A percentile compares a stretch with the other conserved stretches of the same genome.
Evolutionary conservation across 2,888 invertebrate genomes (phyloP).

Genomic region (Eupithecia vulgata): DNA sequence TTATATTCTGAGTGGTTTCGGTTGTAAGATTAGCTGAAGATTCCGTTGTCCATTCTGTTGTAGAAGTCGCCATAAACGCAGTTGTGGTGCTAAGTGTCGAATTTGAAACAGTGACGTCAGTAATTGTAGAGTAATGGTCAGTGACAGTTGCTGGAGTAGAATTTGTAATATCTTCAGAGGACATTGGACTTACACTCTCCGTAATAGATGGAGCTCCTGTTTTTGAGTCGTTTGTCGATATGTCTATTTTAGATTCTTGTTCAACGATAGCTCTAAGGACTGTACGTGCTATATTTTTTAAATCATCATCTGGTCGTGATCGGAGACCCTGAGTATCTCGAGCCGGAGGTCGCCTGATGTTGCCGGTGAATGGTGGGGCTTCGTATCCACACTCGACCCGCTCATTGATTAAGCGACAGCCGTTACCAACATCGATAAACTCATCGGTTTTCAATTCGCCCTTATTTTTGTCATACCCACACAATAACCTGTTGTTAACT

Average conservation of each 20-base stretch:
- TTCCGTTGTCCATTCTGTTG: slow-evolving; percentile 1
- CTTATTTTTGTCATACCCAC: slow-evolving; percentile 70
- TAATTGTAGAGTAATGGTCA: neutral
- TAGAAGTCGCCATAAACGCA: neutral
- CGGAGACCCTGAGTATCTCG: slow-evolving; percentile 7
- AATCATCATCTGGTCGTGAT: neutral
- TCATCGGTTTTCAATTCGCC: slow-evolving; percentile 47
- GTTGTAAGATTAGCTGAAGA: neutral
- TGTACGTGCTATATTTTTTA: slow-evolving; percentile 1
- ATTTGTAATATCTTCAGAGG: neutral
- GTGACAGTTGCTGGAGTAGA: neutral
- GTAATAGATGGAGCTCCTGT: neutral
- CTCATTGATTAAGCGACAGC: slow-evolving; percentile 61
- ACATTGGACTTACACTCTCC: slow-evolving; percentile 4
- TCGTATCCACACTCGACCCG: slow-evolving; percentile 74
- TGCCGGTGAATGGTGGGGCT: slow-evolving; percentile 39
- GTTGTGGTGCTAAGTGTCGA: neutral
- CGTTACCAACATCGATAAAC: slow-evolving; percentile 55
- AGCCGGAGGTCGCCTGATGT: slow-evolving; percentile 45
- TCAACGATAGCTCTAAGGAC: slow-evolving; percentile 7
- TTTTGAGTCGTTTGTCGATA: neutral
- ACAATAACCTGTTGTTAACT: slow-evolving; percentile 61
- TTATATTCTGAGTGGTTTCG: neutral
- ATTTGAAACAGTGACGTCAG: neutral
- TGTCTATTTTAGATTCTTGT: slow-evolving; percentile 1